Evolutionary conservation across 2,888 invertebrate species (phyloP), one percentile per base, ranked within the genome.

Genomic region (Agonopterix subpropinquella): DNA sequence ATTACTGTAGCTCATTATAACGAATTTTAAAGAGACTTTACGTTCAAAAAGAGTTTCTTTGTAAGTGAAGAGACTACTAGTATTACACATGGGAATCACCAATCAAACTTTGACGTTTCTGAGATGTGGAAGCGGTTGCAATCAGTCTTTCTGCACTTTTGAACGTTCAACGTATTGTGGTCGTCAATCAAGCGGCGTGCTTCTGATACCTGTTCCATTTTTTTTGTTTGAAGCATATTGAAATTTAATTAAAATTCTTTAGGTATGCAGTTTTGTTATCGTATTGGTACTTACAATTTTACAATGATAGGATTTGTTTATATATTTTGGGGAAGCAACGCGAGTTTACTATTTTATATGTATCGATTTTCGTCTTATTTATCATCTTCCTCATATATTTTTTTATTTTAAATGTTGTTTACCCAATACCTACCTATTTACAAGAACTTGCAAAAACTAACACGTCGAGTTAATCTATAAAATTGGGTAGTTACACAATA

Each of bases 11-110:
- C 53, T 64, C 64, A 61, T 67, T 63, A 65, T 61, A 62, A 53
- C 52, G 57, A 61, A 62, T 64, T 70, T 60, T 61, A 63, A 71
- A 68, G 69, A 74, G 64, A 67, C 67, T 64, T 45, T 41, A 37
- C 10, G 36, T 44, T 65, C 56, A 51, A 58, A 61, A 55, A 58
- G 63, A 56, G 55, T 66, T 28, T 70, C 69, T 56, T 77, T 71
- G 68, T 62, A 62, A 63, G 61, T 15, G 55, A 77, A 11, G 67
- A 77, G 67, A 77, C 87, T 88, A 84, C 87, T 72, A 73, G 88
- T 86, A 80, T 87, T 88, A 88, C 88, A 87, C 87, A 83, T 84
- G 88, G 88, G 88, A 84, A 79, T 77, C 70, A 87, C 86, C 86
- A 82, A 88, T 88, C 87, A 87, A 77, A 77, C 44, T 62, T 71